Conservation (phyloP, 2,113 vertebrate species). For the Panthera uncia region DNA sequence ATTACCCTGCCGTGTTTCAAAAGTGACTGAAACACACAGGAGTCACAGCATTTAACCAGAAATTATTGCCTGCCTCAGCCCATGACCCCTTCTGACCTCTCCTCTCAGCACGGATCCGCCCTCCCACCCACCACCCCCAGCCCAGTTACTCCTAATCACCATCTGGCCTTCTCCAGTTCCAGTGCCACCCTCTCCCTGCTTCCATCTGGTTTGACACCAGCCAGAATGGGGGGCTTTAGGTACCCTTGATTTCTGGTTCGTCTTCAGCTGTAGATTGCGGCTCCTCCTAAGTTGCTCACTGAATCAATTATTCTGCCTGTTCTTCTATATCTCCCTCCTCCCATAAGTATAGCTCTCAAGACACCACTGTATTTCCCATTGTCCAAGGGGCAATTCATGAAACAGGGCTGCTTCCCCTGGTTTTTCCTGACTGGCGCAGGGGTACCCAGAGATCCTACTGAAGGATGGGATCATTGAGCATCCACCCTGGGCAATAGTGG, state of each 20-base stretch:
- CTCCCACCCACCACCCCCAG: no score
- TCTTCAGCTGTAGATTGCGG: neutral
- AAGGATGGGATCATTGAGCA: neutral
- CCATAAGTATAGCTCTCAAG: neutral
- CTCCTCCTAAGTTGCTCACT: neutral
- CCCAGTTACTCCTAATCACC: neutral
- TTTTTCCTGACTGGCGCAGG: neutral
- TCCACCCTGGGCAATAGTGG: neutral
- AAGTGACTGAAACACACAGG: neutral
- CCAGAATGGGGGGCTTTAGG: neutral
- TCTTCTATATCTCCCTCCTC: neutral
- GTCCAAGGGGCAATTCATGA: neutral
- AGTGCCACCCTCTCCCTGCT: neutral
- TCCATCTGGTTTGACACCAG: neutral
- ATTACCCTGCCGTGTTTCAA: neutral
- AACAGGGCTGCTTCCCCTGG: neutral
- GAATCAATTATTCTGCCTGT: neutral
- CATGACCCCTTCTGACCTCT: neutral
- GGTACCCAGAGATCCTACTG: neutral
- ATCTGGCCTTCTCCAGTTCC: no score
- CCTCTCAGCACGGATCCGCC: neutral
- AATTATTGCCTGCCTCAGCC: neutral
- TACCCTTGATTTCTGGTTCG: neutral
- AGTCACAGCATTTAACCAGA: neutral
- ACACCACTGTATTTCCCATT: neutral